Evolutionary conservation across 2,113 vertebrate genomes (phyloP).

Genomic region (Pandion haliaetus): DNA sequence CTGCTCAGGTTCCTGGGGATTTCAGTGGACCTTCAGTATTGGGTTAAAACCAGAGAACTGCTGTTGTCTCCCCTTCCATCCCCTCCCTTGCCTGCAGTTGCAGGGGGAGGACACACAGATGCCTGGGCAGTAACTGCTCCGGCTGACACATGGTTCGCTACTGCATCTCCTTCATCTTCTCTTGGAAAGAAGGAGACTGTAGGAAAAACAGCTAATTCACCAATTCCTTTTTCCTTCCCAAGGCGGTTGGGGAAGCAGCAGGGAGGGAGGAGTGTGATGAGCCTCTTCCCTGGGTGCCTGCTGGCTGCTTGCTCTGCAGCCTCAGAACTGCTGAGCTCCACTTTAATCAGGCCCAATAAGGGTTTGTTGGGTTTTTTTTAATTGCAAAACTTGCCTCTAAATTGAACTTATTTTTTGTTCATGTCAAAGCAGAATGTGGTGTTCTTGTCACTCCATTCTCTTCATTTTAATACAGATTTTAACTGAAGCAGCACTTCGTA

Average conservation of each 20-base stretch:
- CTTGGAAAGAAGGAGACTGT: not conserved
- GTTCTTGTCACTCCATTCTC: not conserved
- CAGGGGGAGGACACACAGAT: not conserved
- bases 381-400: not conserved
- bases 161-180: not conserved
- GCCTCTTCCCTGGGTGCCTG: not conserved
- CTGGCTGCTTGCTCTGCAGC: not conserved
- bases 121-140: not conserved
- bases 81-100: fast-evolving
- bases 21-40: not conserved
- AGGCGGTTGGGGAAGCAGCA: not conserved
- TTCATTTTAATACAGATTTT: not conserved
- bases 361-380: not conserved
- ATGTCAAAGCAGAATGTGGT: not conserved
- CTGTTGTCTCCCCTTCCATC: not conserved
- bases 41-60: not conserved
- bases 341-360: not conserved
- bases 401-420: not conserved
- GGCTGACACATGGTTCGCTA: not conserved
- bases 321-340: slow-evolving; percentile 27
- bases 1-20: not conserved
- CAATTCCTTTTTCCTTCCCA: not conserved
- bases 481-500: not conserved
- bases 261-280: not conserved
- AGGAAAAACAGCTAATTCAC: not conserved